A percentile compares a stretch with the other conserved stretches of the same genome.
Conservation (phyloP, 1,140 invertebrate species). For the Macrosteles quadrilineatus region DNA sequence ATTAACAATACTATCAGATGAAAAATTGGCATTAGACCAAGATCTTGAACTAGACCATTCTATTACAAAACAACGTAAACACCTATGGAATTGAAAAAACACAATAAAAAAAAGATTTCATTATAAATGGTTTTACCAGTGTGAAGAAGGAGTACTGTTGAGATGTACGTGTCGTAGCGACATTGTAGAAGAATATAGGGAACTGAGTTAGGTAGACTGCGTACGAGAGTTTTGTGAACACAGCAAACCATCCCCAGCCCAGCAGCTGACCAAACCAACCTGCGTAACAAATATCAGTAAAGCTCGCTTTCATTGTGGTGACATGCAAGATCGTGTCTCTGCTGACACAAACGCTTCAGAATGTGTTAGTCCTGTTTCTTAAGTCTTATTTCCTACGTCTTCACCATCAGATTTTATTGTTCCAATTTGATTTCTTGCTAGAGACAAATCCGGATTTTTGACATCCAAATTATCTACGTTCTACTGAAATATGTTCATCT, state of each 20-base stretch:
- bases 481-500: neutral
- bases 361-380: neutral
- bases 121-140: conserved; percentile 58
- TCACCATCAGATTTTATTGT: neutral
- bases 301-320: neutral
- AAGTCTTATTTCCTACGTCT: neutral
- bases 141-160: conserved; percentile 56
- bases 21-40: too few relatives aligned
- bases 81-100: too few relatives aligned
- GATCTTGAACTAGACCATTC: too few relatives aligned
- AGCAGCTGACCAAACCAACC: conserved; percentile 65
- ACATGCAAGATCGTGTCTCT: neutral
- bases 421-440: neutral
- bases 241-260: conserved; percentile 60
- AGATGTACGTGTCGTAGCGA: conserved; percentile 57
- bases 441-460: too few relatives aligned
- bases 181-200: conserved; percentile 63
- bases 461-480: neutral
- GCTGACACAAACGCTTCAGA: neutral
- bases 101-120: too few relatives aligned
- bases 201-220: conserved; percentile 75
- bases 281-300: conserved; percentile 44
- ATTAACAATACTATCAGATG: too few relatives aligned
- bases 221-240: conserved; percentile 72
- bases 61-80: too few relatives aligned